Evolutionary conservation across 2,113 vertebrate genomes (phyloP), one percentile per base, ranked within the genome.

Genomic region (Aythya baeri): DNA sequence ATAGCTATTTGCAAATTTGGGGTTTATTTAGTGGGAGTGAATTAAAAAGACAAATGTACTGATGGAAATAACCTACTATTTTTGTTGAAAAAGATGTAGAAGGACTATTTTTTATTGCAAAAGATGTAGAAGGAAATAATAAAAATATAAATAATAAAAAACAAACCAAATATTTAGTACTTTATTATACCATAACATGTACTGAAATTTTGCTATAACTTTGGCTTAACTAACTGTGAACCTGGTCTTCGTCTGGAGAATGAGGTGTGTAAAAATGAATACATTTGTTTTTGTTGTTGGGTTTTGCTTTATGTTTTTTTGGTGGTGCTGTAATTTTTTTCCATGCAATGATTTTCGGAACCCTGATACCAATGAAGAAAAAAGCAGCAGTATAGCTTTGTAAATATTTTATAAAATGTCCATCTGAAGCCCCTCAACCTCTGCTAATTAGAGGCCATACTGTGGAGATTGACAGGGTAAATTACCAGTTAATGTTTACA

Each of bases 401-500:
- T 97, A 98, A 95, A 93, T 96, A 95, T 93, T 97, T 97, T 88
- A 79, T 89, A 94, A 98, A 97, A 95, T 95, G 91, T 97, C 97
- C 86, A 95, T 97, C 92, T 93, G 94, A 97, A 97, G 96, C 97
- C 92, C 44, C 92, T 96, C 94, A 94, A 71, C 84, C 91, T 92
- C 91, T 94, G 87, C 93, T 95, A 96, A 96, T 97, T 97, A 97
- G 98, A 97, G 96, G 96, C 97, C 96, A 94, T 93, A 97, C 94
- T 62, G 86, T 96, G 96, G 96, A 96, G 94, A 97, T 87, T 96
- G 97, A 97, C 97, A 97, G 91, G 83, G 93, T 97, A 98, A 98
- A 99, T 98, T 98, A 98, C 96, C 95, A 97, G 96, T 97, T 95
- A 95, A 95, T 98, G 97, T 99, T 99, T 99, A 98, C 98, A 98